A percentile compares a stretch with the other conserved stretches of the same genome.
Conservation (phyloP, 2,888 invertebrate genomes). For the Perdita meconis region DNA sequence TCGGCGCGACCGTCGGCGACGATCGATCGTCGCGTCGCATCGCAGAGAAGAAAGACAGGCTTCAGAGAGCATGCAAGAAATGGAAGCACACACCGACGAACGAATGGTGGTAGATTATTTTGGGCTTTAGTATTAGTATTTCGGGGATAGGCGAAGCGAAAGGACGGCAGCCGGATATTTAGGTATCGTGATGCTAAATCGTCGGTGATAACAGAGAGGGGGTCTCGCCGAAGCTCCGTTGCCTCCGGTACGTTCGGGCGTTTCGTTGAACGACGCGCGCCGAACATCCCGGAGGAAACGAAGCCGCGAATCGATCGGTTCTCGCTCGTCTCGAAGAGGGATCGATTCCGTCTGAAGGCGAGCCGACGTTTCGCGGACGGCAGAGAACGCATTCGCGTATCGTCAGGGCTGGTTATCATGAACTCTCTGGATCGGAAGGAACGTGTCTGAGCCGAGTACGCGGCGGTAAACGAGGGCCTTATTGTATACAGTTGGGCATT, state of each 20-base stretch:
- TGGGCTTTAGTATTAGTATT: slow-evolving; percentile 82
- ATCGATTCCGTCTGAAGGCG: not conserved
- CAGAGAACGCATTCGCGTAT: slow-evolving; percentile 14
- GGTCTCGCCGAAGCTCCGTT: no score
- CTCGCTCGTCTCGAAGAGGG: not conserved
- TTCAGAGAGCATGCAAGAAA: slow-evolving; percentile 21
- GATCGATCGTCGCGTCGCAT: slow-evolving; percentile 46
- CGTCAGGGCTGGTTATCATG: slow-evolving; percentile 11
- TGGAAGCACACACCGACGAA: slow-evolving; percentile 14
- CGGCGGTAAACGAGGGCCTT: slow-evolving; percentile 80
- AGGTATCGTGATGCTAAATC: slow-evolving; percentile 39
- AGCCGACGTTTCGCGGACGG: not conserved
- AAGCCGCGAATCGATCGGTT: not conserved
- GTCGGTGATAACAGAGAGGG: not conserved
- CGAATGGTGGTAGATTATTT: slow-evolving; percentile 72
- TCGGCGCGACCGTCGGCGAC: slow-evolving; percentile 38
- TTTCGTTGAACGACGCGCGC: slow-evolving; percentile 1
- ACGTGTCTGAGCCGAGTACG: slow-evolving; percentile 57
- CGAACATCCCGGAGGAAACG: not conserved
- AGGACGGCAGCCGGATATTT: slow-evolving; percentile 37
- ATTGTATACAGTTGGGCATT: slow-evolving; percentile 84
- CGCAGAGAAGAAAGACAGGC: slow-evolving; percentile 31
- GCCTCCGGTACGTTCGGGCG: not conserved
- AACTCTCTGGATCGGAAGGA: slow-evolving; percentile 41
- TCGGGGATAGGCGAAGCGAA: slow-evolving; percentile 45